phyloP scores from a whole-genome alignment of 2,888 invertebrate species.

The Torymus aiolomorphi region DNA sequence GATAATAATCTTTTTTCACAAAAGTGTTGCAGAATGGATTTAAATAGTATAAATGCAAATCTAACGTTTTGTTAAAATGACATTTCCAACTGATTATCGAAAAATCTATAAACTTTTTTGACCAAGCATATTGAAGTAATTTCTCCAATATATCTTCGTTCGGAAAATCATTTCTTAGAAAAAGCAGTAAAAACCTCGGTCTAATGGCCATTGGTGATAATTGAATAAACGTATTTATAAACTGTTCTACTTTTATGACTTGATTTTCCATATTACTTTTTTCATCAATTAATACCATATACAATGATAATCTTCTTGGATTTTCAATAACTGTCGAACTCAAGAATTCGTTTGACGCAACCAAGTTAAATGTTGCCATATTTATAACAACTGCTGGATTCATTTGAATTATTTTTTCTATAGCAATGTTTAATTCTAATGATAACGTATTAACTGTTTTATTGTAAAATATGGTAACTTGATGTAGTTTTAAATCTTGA shows the following conservation, averaged over 20 bases:
- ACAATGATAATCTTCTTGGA: neutral
- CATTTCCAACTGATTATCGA: neutral
- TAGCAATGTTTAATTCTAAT: neutral
- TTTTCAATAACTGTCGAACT: neutral
- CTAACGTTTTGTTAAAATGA: neutral
- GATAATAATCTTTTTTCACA: neutral
- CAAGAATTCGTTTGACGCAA: neutral
- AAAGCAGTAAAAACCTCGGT: neutral
- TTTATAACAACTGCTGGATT: conserved; percentile 8
- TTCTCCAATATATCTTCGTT: neutral
- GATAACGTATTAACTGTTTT: neutral
- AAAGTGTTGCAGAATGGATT: conserved; percentile 10
- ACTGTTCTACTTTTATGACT: neutral
- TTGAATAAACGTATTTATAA: neutral
- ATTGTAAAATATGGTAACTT: conserved; percentile 13
- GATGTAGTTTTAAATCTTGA: neutral
- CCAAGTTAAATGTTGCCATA: neutral
- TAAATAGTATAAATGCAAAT: neutral
- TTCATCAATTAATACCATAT: neutral
- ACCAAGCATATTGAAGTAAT: neutral
- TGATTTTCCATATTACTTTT: neutral
- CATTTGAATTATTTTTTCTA: neutral
- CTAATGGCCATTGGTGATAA: neutral
- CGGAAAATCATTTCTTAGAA: neutral
- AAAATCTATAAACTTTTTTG: conserved; percentile 1